phyloP scores from a whole-genome alignment of 1,140 invertebrate genomes.

The Polypedilum vanderplanki region DNA sequence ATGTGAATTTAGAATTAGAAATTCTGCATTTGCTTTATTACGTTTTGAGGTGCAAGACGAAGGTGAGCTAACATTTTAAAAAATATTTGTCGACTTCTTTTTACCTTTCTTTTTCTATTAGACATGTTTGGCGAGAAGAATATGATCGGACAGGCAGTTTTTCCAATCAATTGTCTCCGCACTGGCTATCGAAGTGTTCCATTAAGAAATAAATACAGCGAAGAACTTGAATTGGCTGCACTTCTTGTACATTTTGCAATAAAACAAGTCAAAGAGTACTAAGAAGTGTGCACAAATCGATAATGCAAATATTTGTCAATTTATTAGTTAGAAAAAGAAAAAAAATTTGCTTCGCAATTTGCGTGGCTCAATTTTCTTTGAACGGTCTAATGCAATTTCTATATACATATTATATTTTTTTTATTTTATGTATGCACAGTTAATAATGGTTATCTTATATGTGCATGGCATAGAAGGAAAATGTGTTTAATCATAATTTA shows the following conservation, averaged over 20 bases:
- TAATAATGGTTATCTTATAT: neutral
- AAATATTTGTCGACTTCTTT: neutral
- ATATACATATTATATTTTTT: too few relatives aligned
- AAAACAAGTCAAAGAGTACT: slow-evolving; percentile 24
- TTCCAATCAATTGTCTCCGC: slow-evolving; percentile 66
- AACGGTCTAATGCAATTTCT: slow-evolving; percentile 12
- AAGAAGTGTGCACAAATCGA: neutral
- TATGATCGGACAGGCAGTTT: slow-evolving; percentile 95
- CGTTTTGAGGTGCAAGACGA: slow-evolving; percentile 93
- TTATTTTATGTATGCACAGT: neutral
- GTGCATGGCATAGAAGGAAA: neutral
- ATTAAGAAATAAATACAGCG: slow-evolving; percentile 83
- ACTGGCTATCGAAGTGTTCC: slow-evolving; percentile 86
- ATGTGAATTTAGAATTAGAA: slow-evolving; percentile 80
- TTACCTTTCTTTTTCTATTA: neutral
- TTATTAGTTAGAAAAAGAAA: neutral
- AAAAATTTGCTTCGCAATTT: neutral
- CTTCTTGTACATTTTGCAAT: slow-evolving; percentile 76
- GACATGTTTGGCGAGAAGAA: slow-evolving; percentile 97
- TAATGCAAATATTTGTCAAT: slow-evolving; percentile 16
- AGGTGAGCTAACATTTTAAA: slow-evolving; percentile 30
- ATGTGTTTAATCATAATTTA: slow-evolving; percentile 14
- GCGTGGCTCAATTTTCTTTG: neutral
- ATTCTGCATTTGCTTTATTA: slow-evolving; percentile 83
- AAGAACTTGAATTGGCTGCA: slow-evolving; percentile 88